Conservation (phyloP, 2,888 invertebrate species). For the Chalcosyrphus nemorum region DNA sequence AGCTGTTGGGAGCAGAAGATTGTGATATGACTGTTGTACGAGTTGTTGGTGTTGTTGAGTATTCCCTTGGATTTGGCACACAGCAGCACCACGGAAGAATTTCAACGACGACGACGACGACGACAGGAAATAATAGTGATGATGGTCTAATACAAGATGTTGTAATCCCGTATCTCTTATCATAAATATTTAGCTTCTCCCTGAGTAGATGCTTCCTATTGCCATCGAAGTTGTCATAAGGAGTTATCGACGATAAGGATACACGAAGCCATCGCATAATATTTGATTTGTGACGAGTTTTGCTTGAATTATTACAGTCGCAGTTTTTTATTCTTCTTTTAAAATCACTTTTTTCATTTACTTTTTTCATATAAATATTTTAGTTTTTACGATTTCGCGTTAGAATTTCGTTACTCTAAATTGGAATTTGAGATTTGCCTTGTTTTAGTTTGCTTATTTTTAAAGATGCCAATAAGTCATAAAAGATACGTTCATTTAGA, state of each 20-base stretch:
- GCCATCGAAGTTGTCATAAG: slow-evolving; percentile 69
- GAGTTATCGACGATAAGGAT: slow-evolving; percentile 52
- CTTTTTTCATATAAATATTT: slow-evolving; percentile 33
- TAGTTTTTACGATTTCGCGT: not conserved
- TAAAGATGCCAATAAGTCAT: too few species aligned
- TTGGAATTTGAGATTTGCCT: not conserved
- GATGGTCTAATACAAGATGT: slow-evolving; percentile 57
- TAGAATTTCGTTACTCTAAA: not conserved
- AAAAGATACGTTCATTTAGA: too few species aligned
- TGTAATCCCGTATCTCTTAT: slow-evolving; percentile 58
- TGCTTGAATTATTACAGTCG: slow-evolving; percentile 19
- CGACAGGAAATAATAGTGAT: slow-evolving; percentile 11
- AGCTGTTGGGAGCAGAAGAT: slow-evolving; percentile 10
- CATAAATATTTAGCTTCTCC: slow-evolving; percentile 62
- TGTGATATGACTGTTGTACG: slow-evolving; percentile 1
- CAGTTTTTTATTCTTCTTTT: slow-evolving; percentile 10
- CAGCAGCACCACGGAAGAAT: slow-evolving; percentile 35
- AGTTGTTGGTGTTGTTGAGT: slow-evolving; percentile 28
- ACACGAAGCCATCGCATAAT: slow-evolving; percentile 68
- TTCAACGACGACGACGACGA: not conserved
- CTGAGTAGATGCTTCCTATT: slow-evolving; percentile 55
- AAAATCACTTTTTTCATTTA: slow-evolving; percentile 28
- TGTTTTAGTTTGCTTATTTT: slow-evolving; percentile 54
- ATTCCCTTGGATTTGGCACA: slow-evolving; percentile 10
- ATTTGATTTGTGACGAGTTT: slow-evolving; percentile 48